A percentile compares a stretch with the other conserved stretches of the same genome.
These are phyloP conservation scores for Lasioglossum pauxillum DNA, from an alignment of 2,888 invertebrate species.

Conservation along the genomic window DNA sequence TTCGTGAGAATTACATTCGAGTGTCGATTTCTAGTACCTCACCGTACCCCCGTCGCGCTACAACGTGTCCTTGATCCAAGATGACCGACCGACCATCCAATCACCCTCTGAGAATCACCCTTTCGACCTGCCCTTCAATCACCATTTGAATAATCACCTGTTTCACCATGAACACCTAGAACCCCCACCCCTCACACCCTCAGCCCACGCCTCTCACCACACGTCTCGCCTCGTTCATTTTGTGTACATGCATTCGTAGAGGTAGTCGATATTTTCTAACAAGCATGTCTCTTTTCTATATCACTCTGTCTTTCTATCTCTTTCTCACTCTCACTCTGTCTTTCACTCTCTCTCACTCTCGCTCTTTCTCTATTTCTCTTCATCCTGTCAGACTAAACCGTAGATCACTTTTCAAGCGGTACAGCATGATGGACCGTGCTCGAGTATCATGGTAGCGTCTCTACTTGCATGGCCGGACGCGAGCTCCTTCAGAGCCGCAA, in stretches of 20 bases:
- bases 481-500: constrained; percentile 61
- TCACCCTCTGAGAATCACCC: constrained; percentile 54
- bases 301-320: background rate
- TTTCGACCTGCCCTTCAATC: constrained; percentile 21
- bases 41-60: constrained; percentile 70
- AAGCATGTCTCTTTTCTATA: constrained; percentile 55
- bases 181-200: constrained; percentile 22
- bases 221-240: constrained; percentile 74
- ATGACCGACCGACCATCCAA: constrained; percentile 74
- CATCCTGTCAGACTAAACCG: constrained; percentile 29
- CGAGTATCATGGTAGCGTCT: constrained; percentile 55
- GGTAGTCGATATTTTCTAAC: constrained; percentile 55
- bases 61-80: constrained; percentile 70
- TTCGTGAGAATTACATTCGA: constrained; percentile 69
- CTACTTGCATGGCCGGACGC: constrained; percentile 52
- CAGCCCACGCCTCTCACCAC: constrained; percentile 64
- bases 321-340: background rate
- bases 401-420: constrained; percentile 60
- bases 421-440: constrained; percentile 70
- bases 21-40: constrained; percentile 66
- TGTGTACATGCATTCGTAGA: constrained; percentile 68
- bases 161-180: constrained; percentile 1
- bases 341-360: background rate
- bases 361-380: background rate
- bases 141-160: constrained; percentile 17